Percentiles rank a stretch among this genome's conserved stretches.
phyloP scores from a whole-genome alignment of 2,888 invertebrate genomes.

The Metopia argyrocephala region DNA sequence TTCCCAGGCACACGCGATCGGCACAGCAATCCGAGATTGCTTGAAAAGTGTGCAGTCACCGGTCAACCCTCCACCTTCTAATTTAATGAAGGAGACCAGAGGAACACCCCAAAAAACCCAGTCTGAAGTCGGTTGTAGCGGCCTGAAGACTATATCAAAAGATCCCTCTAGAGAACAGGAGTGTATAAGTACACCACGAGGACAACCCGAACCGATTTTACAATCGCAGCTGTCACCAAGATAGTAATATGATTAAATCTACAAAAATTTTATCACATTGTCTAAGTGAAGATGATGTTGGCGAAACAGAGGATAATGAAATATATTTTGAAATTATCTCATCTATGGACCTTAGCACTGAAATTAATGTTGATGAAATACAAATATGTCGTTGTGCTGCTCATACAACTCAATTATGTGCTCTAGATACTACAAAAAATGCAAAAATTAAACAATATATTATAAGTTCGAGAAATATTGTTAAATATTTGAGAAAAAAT shows the following conservation, averaged over 20 bases:
- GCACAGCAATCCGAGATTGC: too few relatives aligned
- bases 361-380: conserved; percentile 8
- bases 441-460: neutral
- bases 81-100: too few relatives aligned
- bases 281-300: neutral
- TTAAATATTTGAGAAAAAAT: neutral
- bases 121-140: too few relatives aligned
- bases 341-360: neutral
- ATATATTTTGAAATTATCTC: neutral
- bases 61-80: too few relatives aligned
- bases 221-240: too few relatives aligned
- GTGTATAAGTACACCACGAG: too few relatives aligned
- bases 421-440: conserved; percentile 24
- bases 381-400: conserved; percentile 34
- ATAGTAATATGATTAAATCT: conserved; percentile 51
- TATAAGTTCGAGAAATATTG: neutral
- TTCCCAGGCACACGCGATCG: too few relatives aligned
- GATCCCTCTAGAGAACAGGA: too few relatives aligned
- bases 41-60: too few relatives aligned
- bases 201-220: too few relatives aligned
- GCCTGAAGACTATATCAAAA: too few relatives aligned
- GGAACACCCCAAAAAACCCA: too few relatives aligned
- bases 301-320: neutral
- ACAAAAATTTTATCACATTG: conserved; percentile 45
- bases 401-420: conserved; percentile 42